Evolutionary conservation across 2,113 vertebrate species (phyloP).

Genomic region (Dipodomys merriami): DNA sequence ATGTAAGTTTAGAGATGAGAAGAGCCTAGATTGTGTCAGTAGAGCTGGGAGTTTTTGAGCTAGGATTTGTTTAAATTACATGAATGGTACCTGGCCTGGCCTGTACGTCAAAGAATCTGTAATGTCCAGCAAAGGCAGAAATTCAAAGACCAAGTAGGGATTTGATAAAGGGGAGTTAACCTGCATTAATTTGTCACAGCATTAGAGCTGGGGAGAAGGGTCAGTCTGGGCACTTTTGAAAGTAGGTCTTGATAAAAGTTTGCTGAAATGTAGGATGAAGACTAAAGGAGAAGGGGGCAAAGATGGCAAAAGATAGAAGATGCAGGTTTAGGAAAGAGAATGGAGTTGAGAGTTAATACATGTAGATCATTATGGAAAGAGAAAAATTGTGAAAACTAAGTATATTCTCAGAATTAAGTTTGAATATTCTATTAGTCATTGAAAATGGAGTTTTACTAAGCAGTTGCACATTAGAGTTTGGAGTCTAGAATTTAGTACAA

Average conservation of each 20-base stretch:
- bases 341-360: background rate
- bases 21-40: rapidly evolving
- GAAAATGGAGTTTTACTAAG: background rate
- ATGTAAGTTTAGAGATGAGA: background rate
- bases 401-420: background rate
- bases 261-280: too few relatives aligned
- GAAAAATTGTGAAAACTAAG: background rate
- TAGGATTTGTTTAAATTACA: background rate
- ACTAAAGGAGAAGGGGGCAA: too few relatives aligned
- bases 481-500: background rate
- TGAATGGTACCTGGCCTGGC: background rate
- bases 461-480: background rate
- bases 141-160: background rate
- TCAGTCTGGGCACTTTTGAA: background rate
- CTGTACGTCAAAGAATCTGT: background rate
- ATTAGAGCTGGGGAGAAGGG: background rate
- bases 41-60: background rate
- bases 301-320: background rate
- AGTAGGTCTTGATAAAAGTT: background rate
- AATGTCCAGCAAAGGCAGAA: too few relatives aligned
- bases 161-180: background rate
- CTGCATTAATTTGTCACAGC: background rate
- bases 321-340: background rate
- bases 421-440: conserved; percentile 7
- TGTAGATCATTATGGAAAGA: background rate